These are phyloP conservation scores for Euleptes europaea DNA, from an alignment of 2,113 vertebrate species.

Conservation along the genomic window DNA sequence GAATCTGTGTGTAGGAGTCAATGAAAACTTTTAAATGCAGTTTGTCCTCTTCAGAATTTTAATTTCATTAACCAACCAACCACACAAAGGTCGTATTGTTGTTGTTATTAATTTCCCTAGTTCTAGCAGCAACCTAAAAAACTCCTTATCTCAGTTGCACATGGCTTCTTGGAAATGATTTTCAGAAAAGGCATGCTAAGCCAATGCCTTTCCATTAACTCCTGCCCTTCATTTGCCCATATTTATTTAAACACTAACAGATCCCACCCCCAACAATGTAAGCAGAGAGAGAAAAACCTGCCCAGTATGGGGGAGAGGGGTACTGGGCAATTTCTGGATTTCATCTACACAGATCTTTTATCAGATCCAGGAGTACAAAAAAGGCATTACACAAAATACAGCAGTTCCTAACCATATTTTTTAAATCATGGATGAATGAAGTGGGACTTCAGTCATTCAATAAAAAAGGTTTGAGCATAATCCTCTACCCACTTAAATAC, in stretches of 20 bases:
- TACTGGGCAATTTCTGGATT: not conserved
- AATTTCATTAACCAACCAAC: slow-evolving; percentile 45
- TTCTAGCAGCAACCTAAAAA: slow-evolving; percentile 39
- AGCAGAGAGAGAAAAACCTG: slow-evolving; percentile 4
- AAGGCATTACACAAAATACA: not conserved
- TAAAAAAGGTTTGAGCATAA: not conserved
- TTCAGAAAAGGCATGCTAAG: slow-evolving; percentile 52
- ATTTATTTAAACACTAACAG: slow-evolving; percentile 31
- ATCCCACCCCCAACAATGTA: slow-evolving; percentile 26
- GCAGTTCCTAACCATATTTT: not conserved
- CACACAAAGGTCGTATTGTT: slow-evolving; percentile 22
- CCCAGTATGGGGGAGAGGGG: not conserved
- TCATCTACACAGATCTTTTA: not conserved
- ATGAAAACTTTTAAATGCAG: slow-evolving; percentile 40
- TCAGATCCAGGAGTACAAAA: not conserved
- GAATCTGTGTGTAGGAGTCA: not conserved
- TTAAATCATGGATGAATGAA: not conserved
- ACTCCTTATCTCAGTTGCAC: slow-evolving; percentile 58
- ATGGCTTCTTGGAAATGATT: slow-evolving; percentile 46
- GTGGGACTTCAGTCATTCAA: not conserved
- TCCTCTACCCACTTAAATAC: not conserved
- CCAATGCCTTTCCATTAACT: slow-evolving; percentile 44
- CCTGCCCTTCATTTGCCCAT: slow-evolving; percentile 35
- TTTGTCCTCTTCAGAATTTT: slow-evolving; percentile 34
- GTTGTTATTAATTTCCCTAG: slow-evolving; percentile 29